Evolutionary conservation across 2,113 vertebrate genomes (phyloP), one percentile per base, ranked within the genome.

Genomic region (Ammodytes marinus): DNA sequence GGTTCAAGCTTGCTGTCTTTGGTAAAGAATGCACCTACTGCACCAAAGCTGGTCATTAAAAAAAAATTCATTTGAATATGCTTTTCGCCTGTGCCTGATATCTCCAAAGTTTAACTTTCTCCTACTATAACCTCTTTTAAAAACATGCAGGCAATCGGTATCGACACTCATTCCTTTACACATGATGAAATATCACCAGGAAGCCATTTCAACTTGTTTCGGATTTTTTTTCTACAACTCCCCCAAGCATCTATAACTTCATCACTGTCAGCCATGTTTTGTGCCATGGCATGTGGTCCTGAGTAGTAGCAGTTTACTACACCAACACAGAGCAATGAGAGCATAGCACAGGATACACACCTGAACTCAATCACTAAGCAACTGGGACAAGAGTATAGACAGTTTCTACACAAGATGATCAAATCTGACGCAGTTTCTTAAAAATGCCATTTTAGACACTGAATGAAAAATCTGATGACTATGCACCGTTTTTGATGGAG

Each of bases 341-440:
- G 50, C 40, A 11, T 14, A 27, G 46, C 52, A 39, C 58, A 58
- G 70, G 58, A 43, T 11, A 59, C 52, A 69, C 40, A 27, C 46
- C 66, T 75, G 77, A 80, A 66, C 71, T 69, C 71, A 42, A 70
- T 80, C 47, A 79, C 82, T 37, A 39, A n/a, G 19, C 69, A 79
- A 59, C 9, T 11, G 59, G 17, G 17, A 35, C 69, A 19, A 69
- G 10, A 37, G 42, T 40, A 27, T 69, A 42, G 39, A 64, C 43
- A 15, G 5, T 52, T 64, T 68, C 6, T 60, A 19, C 9, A 19
- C 45, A 70, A 53, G 37, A 35, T 2, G 15, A 79, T 27, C 6
- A 57, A 69, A 79, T 19, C 7, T 57, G 42, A 43, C 14, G 3
- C n/a, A 57, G 17, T 49, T 68, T 43, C 14, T 68, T 35, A 10